A percentile compares a stretch with the other conserved stretches of the same genome.
Conservation (phyloP, 2,113 vertebrate species). For the Phalacrocorax aristotelis region DNA sequence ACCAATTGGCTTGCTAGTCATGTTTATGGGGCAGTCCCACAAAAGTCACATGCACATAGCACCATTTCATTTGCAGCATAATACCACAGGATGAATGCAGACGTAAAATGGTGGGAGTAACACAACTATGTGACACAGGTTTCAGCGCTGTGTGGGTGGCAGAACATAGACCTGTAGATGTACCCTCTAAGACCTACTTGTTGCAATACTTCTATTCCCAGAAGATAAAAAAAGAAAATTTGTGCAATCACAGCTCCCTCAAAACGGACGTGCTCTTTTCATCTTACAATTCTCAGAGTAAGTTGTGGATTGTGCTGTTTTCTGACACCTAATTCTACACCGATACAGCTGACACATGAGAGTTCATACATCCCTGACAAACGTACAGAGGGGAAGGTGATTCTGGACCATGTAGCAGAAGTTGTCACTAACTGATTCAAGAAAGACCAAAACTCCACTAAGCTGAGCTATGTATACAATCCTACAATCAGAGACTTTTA, state of each 20-base stretch:
- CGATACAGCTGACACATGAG: neutral
- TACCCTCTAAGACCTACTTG: neutral
- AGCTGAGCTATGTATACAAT: neutral
- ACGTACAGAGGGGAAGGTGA: neutral
- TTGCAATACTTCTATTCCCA: neutral
- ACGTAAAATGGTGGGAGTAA: neutral
- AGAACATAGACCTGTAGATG: neutral
- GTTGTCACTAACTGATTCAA: neutral
- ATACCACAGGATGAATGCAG: neutral
- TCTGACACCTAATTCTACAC: neutral
- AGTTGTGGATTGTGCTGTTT: neutral
- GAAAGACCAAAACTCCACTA: neutral
- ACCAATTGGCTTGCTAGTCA: neutral
- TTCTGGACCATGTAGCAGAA: neutral
- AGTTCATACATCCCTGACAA: neutral
- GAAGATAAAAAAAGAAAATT: neutral
- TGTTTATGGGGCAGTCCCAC: neutral
- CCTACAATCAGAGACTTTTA: neutral
- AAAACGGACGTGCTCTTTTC: neutral
- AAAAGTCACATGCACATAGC: neutral
- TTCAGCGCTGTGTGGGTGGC: accelerated
- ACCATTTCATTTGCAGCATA: neutral
- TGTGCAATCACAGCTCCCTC: neutral
- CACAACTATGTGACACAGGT: neutral
- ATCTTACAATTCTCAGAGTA: neutral